phyloP scores from a whole-genome alignment of 2,113 vertebrate species.

The Rafetus swinhoei region DNA sequence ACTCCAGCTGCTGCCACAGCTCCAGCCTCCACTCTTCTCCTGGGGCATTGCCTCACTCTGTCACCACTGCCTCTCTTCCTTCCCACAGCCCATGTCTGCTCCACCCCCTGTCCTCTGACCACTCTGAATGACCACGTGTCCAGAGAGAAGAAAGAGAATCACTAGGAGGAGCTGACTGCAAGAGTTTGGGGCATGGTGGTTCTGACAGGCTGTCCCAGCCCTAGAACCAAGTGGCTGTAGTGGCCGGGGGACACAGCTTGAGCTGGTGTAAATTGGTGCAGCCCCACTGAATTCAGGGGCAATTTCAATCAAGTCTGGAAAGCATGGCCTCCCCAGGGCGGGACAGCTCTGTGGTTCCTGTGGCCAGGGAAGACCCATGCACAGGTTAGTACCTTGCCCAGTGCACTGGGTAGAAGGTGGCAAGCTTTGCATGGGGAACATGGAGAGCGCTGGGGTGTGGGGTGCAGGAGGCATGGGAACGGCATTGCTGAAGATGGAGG shows the following conservation, averaged over 20 bases:
- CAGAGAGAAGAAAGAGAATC: background rate
- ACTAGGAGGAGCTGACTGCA: background rate
- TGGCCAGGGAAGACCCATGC: no score
- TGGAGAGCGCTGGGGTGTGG: no score
- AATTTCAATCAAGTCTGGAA: background rate
- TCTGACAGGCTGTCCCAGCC: background rate
- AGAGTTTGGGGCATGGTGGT: background rate
- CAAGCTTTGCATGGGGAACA: background rate
- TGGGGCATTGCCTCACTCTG: background rate
- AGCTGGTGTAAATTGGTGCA: background rate
- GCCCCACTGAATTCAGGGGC: accelerated
- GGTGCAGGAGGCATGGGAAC: no score
- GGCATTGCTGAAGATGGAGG: background rate
- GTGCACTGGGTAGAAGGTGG: no score
- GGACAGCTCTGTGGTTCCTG: accelerated
- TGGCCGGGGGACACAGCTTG: accelerated
- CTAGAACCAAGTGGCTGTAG: background rate
- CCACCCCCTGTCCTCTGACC: background rate
- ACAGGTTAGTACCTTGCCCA: no score
- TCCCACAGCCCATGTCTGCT: background rate
- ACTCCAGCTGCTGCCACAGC: no score
- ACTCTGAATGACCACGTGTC: background rate
- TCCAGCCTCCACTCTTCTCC: background rate
- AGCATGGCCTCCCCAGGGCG: background rate
- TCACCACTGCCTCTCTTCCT: background rate